Base-by-base conservation (phyloP, 2,888 invertebrate species). In the Orthosia cruda region DNA sequence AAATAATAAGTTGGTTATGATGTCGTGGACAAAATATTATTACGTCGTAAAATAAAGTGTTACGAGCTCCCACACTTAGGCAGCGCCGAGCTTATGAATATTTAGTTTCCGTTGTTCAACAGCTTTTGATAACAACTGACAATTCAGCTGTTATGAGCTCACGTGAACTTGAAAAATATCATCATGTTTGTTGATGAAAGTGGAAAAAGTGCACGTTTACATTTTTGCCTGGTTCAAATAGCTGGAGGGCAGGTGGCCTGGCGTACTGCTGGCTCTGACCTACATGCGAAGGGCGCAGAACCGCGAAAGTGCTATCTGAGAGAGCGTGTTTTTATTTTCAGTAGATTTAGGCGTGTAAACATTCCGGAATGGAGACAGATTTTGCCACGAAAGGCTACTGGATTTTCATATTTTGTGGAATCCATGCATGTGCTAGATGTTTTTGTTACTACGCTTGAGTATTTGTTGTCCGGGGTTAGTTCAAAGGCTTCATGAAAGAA, bases 1-100 rank as follows among this genome's bases (percentile, higher is more conserved):
- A 87, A 88, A 91, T 88, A 91, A 91, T 90, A 91, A 90, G 91
- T 91, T 86, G 87, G 84, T 89, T 88, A 85, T 87, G 88, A 89
- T 87, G 84, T 88, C 86, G 88, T 87, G 85, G 84, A 88, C 87
- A 82, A 87, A 85, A 87, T 89, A 80, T 90, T 91, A 90, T 85
- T 86, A 83, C 80, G 81, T 89, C 89, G 87, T 91, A 91, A 91
- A 91, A 89, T 86, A 89, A 89, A 90, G 85, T 84, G 85, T 85
- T 89, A 89, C 86, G 88, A 88, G 86, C 84, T 71, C 79, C 69
- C 68, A 84, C 83, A 87, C 87, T 88, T 86, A 87, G 83, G 83
- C 81, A 84, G 81, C 78, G 80, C 73, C 69, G 68, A 80, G 73
- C 86, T 89, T 87, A 88, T 88, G 88, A 88, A 90, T 90, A 88